Evolutionary conservation across 2,797 vertebrate species (phyloP).

Genomic region (Potorous gilbertii): DNA sequence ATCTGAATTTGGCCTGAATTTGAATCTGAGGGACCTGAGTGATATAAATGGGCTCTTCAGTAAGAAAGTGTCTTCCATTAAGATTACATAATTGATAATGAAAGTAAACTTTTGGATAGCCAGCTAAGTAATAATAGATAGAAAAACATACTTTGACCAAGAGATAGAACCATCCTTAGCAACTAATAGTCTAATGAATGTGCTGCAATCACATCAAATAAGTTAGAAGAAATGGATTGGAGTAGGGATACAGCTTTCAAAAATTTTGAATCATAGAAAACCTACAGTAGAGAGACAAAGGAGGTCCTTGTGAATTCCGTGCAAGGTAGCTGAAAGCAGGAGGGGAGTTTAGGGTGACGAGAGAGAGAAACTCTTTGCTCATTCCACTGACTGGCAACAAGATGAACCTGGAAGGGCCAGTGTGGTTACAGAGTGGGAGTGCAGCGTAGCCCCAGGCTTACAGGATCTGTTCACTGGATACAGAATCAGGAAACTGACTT

Average conservation of each 20-base stretch:
- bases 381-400: constrained; percentile 10
- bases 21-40: background rate
- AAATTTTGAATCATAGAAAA: background rate
- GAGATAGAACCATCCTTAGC: background rate
- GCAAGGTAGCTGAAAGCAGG: background rate
- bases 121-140: constrained; percentile 1
- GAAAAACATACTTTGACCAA: background rate
- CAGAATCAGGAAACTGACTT: constrained; percentile 1
- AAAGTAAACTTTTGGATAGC: background rate
- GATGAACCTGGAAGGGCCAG: constrained; percentile 33
- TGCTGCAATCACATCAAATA: background rate
- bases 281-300: background rate
- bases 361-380: background rate
- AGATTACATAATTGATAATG: background rate
- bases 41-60: background rate
- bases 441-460: background rate
- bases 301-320: background rate
- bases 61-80: background rate
- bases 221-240: background rate
- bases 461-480: background rate
- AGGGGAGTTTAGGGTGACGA: background rate
- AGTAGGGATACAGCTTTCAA: background rate
- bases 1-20: background rate
- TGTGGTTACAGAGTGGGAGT: background rate
- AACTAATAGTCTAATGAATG: background rate